Conservation (phyloP, 2,797 vertebrate genomes). For the Leptoclinus maculatus region DNA sequence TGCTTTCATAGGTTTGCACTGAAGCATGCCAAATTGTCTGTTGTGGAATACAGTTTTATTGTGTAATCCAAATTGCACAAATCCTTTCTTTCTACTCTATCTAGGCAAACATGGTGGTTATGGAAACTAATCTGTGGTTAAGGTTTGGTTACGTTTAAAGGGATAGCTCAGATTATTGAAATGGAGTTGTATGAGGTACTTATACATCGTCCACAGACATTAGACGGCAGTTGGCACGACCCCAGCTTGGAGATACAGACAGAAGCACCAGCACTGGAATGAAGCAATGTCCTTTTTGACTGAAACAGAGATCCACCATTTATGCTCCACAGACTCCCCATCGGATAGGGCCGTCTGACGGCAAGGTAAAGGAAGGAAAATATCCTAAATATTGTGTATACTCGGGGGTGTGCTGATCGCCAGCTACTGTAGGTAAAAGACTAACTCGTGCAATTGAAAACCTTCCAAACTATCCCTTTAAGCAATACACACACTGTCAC, state of each 20-base stretch:
- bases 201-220: background rate
- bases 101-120: background rate
- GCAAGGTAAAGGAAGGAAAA: too few relatives aligned
- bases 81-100: background rate
- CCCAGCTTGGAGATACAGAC: background rate
- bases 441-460: background rate
- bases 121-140: too few relatives aligned
- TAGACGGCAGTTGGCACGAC: too few relatives aligned
- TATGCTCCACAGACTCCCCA: too few relatives aligned
- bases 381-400: too few relatives aligned
- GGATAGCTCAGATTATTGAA: too few relatives aligned
- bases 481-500: background rate
- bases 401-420: background rate
- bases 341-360: too few relatives aligned
- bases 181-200: too few relatives aligned
- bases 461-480: background rate
- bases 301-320: too few relatives aligned
- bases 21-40: background rate
- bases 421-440: background rate
- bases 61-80: background rate
- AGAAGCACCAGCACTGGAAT: background rate
- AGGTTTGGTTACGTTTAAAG: background rate
- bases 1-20: slow-evolving; percentile 8
- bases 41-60: background rate
- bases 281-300: too few relatives aligned